Evolutionary conservation across 2,113 vertebrate genomes (phyloP).

Genomic region (Tupaia chinensis): DNA sequence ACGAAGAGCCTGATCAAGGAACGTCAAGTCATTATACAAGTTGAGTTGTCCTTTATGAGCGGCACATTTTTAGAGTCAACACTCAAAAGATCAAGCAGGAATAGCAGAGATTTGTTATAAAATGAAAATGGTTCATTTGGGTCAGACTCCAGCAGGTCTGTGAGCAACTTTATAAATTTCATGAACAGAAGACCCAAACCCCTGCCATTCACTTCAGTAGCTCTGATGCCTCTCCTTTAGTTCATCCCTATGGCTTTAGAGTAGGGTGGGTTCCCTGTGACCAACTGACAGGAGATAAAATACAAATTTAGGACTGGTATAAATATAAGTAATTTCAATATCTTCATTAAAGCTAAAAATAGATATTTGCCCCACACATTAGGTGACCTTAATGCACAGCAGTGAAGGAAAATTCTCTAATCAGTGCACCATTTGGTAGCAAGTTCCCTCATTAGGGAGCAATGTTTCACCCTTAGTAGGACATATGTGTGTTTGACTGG

Average conservation of each 20-base stretch:
- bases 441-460: background rate
- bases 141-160: background rate
- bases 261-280: background rate
- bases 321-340: background rate
- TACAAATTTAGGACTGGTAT: background rate
- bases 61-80: background rate
- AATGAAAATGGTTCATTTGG: background rate
- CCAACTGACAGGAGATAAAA: background rate
- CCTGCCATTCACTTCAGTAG: background rate
- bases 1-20: background rate
- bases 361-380: background rate
- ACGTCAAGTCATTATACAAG: background rate
- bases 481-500: background rate
- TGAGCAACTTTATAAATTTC: background rate
- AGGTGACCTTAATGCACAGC: background rate
- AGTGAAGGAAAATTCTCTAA: background rate
- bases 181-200: background rate
- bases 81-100: background rate
- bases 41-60: background rate
- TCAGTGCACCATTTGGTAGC: background rate
- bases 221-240: background rate
- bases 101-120: background rate
- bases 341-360: background rate
- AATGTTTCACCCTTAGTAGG: background rate
- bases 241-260: background rate